Evolutionary conservation across 2,888 invertebrate genomes (phyloP).

Genomic region (Cephus nigrinus): DNA sequence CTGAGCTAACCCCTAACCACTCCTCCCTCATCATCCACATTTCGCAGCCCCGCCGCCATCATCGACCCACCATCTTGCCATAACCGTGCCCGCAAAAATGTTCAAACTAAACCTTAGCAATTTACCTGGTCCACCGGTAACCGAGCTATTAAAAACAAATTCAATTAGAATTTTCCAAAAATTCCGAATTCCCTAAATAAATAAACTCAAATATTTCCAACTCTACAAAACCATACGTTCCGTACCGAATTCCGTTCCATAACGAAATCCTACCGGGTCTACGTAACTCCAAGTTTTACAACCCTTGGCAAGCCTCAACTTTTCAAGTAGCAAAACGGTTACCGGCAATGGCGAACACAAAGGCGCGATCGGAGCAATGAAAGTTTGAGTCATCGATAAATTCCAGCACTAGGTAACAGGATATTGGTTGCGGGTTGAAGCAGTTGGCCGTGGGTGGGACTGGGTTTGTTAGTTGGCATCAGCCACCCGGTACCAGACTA

Average conservation of each 20-base stretch:
- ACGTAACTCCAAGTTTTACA: neutral
- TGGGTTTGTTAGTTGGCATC: slow-evolving; percentile 28
- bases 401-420: slow-evolving; percentile 44
- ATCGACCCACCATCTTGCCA: slow-evolving; percentile 66
- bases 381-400: slow-evolving; percentile 41
- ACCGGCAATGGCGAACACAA: neutral
- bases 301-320: neutral
- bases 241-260: neutral
- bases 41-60: slow-evolving; percentile 60
- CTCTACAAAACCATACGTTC: neutral
- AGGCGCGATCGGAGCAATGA: slow-evolving; percentile 1
- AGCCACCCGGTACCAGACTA: neutral
- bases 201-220: neutral
- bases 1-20: slow-evolving; percentile 61
- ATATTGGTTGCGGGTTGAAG: slow-evolving; percentile 55
- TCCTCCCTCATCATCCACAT: slow-evolving; percentile 44
- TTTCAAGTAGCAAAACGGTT: neutral
- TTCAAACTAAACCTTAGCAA: neutral
- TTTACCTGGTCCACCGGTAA: neutral
- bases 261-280: neutral
- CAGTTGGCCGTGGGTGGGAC: slow-evolving; percentile 35
- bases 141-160: neutral
- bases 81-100: slow-evolving; percentile 15
- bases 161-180: neutral
- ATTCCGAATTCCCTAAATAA: neutral